These are phyloP conservation scores for Dissostichus mawsoni DNA, from an alignment of 2,113 vertebrate genomes.

Conservation along the genomic window DNA sequence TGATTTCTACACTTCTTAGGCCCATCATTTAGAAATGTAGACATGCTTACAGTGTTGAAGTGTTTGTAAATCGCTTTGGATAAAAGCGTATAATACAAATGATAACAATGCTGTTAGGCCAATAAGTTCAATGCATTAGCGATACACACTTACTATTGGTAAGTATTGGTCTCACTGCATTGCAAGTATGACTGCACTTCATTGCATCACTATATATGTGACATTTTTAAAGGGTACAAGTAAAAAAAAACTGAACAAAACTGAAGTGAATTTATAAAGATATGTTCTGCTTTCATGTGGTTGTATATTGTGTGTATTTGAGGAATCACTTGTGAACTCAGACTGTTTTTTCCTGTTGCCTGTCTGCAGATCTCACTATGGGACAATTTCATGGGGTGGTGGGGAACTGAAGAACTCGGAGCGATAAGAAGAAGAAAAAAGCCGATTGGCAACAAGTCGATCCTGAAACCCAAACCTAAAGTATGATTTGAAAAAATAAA, in stretches of 20 bases:
- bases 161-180: no score
- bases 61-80: no score
- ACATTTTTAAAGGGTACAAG: no score
- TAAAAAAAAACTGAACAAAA: no score
- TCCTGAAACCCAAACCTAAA: slow-evolving; percentile 56
- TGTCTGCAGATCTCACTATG: slow-evolving; percentile 83
- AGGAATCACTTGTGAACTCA: not conserved
- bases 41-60: no score
- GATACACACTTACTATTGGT: not conserved
- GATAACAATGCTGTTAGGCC: not conserved
- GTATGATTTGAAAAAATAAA: slow-evolving; percentile 14
- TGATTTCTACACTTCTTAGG: no score
- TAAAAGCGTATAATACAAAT: no score
- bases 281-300: not conserved
- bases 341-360: not conserved
- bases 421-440: slow-evolving; percentile 73
- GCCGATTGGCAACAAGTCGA: slow-evolving; percentile 41
- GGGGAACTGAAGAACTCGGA: slow-evolving; percentile 75
- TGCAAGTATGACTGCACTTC: no score
- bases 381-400: slow-evolving; percentile 84
- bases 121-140: not conserved
- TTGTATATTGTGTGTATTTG: not conserved
- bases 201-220: no score
- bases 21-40: no score
- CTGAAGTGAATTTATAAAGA: not conserved